Conservation (phyloP, 2,797 vertebrate species). For the Antennarius maculatus region DNA sequence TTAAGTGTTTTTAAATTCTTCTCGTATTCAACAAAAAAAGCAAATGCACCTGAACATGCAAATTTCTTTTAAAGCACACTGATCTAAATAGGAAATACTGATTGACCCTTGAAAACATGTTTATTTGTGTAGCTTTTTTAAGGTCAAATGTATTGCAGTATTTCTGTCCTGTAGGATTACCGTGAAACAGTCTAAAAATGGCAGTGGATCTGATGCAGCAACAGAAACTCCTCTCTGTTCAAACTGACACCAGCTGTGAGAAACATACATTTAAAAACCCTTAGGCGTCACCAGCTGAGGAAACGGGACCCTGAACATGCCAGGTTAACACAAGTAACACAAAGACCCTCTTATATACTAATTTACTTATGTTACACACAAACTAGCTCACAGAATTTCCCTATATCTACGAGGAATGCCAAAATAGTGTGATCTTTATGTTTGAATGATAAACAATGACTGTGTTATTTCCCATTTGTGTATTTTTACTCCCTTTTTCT, state of each 20-base stretch:
- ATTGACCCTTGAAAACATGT: background rate
- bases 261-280: slow-evolving; percentile 54
- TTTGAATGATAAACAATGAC: slow-evolving; percentile 67
- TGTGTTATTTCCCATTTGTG: slow-evolving; percentile 38
- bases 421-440: slow-evolving; percentile 79
- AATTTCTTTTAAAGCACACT: background rate
- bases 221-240: background rate
- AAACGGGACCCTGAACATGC: slow-evolving; percentile 82
- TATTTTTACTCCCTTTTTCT: slow-evolving; percentile 71
- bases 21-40: background rate
- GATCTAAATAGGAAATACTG: background rate
- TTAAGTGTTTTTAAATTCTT: background rate
- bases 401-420: slow-evolving; percentile 64
- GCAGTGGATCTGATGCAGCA: background rate
- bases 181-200: background rate
- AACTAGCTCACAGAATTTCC: slow-evolving; percentile 72
- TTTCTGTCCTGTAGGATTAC: background rate
- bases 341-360: slow-evolving; percentile 64
- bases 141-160: background rate
- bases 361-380: slow-evolving; percentile 76
- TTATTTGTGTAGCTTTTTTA: background rate
- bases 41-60: background rate
- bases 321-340: slow-evolving; percentile 67
- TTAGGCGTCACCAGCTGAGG: slow-evolving; percentile 61
- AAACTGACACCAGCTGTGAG: slow-evolving; percentile 14